phyloP scores from a whole-genome alignment of 2,113 vertebrate genomes.

The Gobiocypris rarus region DNA sequence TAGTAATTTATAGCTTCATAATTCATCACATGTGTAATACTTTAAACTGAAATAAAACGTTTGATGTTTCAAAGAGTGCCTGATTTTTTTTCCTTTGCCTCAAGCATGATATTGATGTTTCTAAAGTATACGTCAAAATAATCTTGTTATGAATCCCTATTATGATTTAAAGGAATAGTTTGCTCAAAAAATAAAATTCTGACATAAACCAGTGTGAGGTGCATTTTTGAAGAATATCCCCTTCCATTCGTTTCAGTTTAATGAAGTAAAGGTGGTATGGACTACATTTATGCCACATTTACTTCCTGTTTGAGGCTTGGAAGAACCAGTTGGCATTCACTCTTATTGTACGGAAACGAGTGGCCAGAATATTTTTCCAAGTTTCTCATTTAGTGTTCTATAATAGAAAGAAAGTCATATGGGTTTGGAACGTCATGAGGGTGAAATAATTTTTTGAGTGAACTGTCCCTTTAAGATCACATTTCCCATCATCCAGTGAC shows the following conservation, averaged over 20 bases:
- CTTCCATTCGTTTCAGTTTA: not conserved
- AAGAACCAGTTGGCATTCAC: not conserved
- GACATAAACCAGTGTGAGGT: not conserved
- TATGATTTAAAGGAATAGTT: not conserved
- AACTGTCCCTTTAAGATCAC: not conserved
- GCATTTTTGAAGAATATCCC: not conserved
- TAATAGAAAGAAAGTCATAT: not conserved
- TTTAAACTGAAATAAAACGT: conserved; percentile 11
- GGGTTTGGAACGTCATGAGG: not conserved
- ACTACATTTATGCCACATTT: not conserved
- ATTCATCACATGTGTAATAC: conserved; percentile 4
- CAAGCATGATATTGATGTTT: not conserved
- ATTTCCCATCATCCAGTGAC: not conserved
- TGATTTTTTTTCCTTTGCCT: not conserved
- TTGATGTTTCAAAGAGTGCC: conserved; percentile 1
- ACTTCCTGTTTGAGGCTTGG: not conserved
- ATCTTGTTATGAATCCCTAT: not conserved
- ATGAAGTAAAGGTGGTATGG: not conserved
- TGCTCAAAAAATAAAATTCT: not conserved
- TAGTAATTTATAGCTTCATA: not conserved
- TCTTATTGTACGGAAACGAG: not conserved
- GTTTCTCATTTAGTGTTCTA: not conserved
- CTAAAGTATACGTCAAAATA: not conserved
- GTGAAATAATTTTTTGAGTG: not conserved
- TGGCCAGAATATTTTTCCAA: not conserved